These are phyloP conservation scores for Setipinna tenuifilis DNA, from an alignment of 2,797 vertebrate species.

Conservation along the genomic window DNA sequence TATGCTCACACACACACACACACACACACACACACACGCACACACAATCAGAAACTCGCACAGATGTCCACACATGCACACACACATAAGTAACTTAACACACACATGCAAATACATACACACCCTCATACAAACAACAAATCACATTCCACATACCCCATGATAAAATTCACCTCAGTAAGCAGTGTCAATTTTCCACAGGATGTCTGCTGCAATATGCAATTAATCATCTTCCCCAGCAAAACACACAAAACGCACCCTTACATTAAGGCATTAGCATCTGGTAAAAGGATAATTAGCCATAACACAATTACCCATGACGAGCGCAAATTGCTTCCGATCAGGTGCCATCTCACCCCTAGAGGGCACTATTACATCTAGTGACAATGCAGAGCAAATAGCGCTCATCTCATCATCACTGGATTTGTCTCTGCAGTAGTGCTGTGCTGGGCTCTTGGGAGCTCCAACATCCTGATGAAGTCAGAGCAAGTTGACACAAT, in stretches of 20 bases:
- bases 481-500: neutral
- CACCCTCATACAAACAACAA: neutral
- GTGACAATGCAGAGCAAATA: neutral
- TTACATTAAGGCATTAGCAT: constrained; percentile 54
- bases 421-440: neutral
- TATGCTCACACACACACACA: neutral
- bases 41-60: constrained; percentile 4
- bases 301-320: constrained; percentile 52
- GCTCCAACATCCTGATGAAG: neutral
- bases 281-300: constrained; percentile 56
- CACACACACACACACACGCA: neutral
- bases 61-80: neutral
- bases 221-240: constrained; percentile 46
- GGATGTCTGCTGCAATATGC: constrained; percentile 39
- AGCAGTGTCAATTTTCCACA: constrained; percentile 41
- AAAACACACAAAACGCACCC: constrained; percentile 34
- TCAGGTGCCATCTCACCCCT: constrained; percentile 42
- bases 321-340: constrained; percentile 55
- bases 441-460: neutral
- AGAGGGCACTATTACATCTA: neutral
- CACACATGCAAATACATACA: neutral
- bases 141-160: constrained; percentile 23
- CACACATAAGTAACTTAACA: neutral
- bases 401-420: neutral
- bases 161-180: constrained; percentile 48